Conservation (phyloP, 2,797 vertebrate genomes). For the Crotalus adamanteus region DNA sequence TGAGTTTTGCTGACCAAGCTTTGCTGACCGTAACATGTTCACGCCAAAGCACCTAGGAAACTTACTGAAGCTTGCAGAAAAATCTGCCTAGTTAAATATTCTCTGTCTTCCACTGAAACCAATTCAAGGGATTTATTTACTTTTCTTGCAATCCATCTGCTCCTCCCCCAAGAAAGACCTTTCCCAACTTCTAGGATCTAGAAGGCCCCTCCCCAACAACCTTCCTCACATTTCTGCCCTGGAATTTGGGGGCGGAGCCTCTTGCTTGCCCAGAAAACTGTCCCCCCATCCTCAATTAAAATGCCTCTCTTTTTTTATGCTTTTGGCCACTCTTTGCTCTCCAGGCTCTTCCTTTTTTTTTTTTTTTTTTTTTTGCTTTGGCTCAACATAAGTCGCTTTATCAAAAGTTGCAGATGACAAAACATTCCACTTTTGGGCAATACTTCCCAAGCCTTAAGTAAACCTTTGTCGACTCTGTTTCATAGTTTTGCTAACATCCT, state of each 20-base stretch:
- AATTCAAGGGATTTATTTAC: not conserved
- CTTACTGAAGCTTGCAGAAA: not conserved
- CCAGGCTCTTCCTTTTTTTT: not conserved
- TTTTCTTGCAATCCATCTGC: not conserved
- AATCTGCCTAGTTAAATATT: not conserved
- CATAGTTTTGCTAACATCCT: not conserved
- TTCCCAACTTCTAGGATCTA: not conserved
- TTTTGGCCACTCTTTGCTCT: not conserved
- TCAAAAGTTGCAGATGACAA: not conserved
- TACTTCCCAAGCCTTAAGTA: not conserved
- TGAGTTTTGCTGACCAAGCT: not conserved
- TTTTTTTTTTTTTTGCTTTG: not conserved
- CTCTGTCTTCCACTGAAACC: not conserved
- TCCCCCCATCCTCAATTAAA: not conserved
- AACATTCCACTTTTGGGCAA: not conserved
- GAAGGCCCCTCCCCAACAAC: not conserved
- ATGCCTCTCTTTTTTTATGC: not conserved
- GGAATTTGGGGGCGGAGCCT: not conserved
- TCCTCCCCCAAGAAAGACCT: not conserved
- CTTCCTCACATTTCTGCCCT: not conserved
- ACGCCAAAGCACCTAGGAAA: not conserved
- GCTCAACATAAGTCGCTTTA: not conserved
- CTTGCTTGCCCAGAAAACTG: not conserved
- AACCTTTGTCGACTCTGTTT: not conserved
- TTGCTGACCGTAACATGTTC: no score